Base-by-base conservation (phyloP, 2,797 vertebrate species). In the Sarcophilus harrisii region DNA sequence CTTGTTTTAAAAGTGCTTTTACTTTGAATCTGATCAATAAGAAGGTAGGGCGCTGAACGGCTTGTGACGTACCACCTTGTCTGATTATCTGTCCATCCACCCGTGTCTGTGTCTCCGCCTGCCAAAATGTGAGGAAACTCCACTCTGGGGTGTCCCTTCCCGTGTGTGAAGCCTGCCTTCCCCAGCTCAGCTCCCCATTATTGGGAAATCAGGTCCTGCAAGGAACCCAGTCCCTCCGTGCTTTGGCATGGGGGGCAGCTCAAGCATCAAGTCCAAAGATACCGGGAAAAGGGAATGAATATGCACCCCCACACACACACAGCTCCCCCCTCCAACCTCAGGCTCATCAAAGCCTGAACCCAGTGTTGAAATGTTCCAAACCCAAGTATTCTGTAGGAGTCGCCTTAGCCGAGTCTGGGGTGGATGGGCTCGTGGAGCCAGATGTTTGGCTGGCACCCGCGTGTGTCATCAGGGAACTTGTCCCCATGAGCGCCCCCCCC, bases 341-440 rank as follows among this genome's bases (percentile, higher is more conserved):
- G n/a, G 60, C 73, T 89, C 93, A 45, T 93, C 92, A 94, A n/a
- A 96, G 94, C 96, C 97, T 96, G 89, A 97, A 58, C 95, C 97
- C 96, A 98, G 96, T 98, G 92, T 97, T 97, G 91, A 96, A 97
- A 95, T 62, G 58, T 60, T 95, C 58, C 92, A 94, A 95, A 96
- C 90, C 54, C 0, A 92, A 98, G 97, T 98, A 96, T 98, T 98
- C 95, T 95, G 58, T 95, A 94, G 94, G 94, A 96, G 94, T 62
- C 94, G 95, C 55, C 0, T 91, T 96, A 94, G 94, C 90, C 0
- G 16, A 96, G 93, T 96, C 60, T 45, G 95, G 54, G 92, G 91
- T 87, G 49, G 95, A 96, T 93, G 90, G 38, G 9, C 94, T 91
- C 87, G 90, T 27, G 24, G n/a, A 96, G 58, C 94, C 60, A 92